Percentiles rank a stretch among this genome's conserved stretches.
phyloP scores from a whole-genome alignment of 2,113 vertebrate genomes.

The Scortum barcoo region DNA sequence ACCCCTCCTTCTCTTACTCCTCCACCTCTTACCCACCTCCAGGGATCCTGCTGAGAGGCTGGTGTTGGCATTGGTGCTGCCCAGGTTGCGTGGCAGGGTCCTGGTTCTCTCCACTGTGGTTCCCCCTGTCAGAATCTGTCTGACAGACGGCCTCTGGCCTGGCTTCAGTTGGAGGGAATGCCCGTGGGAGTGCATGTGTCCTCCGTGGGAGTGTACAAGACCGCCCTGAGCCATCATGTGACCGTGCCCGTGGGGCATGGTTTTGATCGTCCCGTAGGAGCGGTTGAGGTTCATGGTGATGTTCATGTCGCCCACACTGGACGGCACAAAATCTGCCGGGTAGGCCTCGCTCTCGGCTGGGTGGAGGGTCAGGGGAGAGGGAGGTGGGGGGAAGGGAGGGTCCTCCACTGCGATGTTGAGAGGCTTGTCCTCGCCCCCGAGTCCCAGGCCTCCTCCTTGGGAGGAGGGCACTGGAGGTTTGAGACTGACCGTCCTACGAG shows the following conservation, averaged over 20 bases:
- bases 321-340: constrained; percentile 88
- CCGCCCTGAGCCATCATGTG: constrained; percentile 76
- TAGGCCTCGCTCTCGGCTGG: constrained; percentile 89
- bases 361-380: constrained; percentile 86
- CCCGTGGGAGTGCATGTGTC: constrained; percentile 83
- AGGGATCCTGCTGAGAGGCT: constrained; percentile 94
- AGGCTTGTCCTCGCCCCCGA: constrained; percentile 88
- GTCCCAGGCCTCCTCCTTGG: constrained; percentile 75
- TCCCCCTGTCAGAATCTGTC: constrained; percentile 92
- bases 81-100: constrained; percentile 97
- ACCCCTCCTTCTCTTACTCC: constrained; percentile 13
- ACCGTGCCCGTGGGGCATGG: constrained; percentile 78
- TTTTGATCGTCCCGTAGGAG: constrained; percentile 94
- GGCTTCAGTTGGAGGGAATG: constrained; percentile 94
- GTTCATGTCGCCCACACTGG: constrained; percentile 88
- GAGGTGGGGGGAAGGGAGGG: constrained; percentile 87
- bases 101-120: constrained; percentile 93
- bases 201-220: constrained; percentile 78
- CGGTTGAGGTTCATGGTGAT: constrained; percentile 92
- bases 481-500: constrained; percentile 93
- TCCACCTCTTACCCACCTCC: constrained; percentile 89
- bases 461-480: constrained; percentile 86
- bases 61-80: constrained; percentile 89
- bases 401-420: constrained; percentile 89
- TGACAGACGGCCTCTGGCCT: constrained; percentile 89